phyloP scores from a whole-genome alignment of 1,140 invertebrate genomes.

The Aradophagus sp. region DNA sequence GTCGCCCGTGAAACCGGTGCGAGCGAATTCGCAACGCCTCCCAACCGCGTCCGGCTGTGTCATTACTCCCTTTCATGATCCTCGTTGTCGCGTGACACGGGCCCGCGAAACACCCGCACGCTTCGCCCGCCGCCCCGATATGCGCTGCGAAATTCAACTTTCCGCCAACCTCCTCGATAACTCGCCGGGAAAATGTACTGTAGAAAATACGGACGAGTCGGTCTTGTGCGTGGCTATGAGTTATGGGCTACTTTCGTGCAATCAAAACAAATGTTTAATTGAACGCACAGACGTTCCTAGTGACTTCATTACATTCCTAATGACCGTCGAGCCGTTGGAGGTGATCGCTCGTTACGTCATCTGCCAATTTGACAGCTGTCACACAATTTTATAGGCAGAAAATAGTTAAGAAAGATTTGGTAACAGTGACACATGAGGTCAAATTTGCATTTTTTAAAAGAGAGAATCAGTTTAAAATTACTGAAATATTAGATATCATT shows the following conservation, averaged over 20 bases:
- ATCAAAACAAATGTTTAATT: conserved; percentile 39
- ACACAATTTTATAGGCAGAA: too few species aligned
- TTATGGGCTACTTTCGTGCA: conserved; percentile 43
- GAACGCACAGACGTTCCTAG: conserved; percentile 16
- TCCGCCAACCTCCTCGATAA: too few species aligned
- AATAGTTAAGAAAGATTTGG: too few species aligned
- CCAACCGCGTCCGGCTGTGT: conserved; percentile 69
- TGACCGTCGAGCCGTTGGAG: conserved; percentile 2
- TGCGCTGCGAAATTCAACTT: conserved; percentile 4
- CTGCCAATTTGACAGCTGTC: too few species aligned
- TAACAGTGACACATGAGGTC: too few species aligned
- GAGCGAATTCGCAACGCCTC: conserved; percentile 68
- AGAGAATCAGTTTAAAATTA: too few species aligned
- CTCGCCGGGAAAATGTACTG: too few species aligned
- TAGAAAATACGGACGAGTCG: too few species aligned
- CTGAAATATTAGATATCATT: too few species aligned
- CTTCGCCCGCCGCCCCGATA: too few species aligned
- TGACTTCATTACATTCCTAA: conserved; percentile 15
- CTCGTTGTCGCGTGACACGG: conserved; percentile 70
- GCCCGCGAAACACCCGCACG: too few species aligned
- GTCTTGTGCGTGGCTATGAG: conserved; percentile 20
- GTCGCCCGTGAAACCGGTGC: conserved; percentile 65
- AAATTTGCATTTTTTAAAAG: too few species aligned
- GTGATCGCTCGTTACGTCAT: conserved; percentile 1
- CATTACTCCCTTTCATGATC: conserved; percentile 72